These are phyloP conservation scores for Vannuccia rotundouncinata DNA, from an alignment of 2,888 invertebrate species.

Conservation along the genomic window DNA sequence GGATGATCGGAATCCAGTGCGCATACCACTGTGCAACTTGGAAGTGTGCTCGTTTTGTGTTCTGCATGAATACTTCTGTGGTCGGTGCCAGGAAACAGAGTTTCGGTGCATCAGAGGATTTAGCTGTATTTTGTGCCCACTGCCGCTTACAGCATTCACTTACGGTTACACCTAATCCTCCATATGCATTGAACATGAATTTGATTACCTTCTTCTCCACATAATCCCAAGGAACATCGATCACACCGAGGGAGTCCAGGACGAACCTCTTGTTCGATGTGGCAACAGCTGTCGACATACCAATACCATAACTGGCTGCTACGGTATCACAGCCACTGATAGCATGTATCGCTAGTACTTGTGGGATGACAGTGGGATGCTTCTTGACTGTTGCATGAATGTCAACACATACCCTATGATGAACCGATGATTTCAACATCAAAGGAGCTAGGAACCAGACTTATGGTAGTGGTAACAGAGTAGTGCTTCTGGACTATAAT, in stretches of 20 bases:
- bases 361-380: constrained; percentile 21
- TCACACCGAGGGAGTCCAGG: background rate
- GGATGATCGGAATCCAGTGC: constrained; percentile 6
- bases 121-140: constrained; percentile 5
- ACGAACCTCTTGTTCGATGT: constrained; percentile 14
- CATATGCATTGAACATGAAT: background rate
- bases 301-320: constrained; percentile 8
- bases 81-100: constrained; percentile 3
- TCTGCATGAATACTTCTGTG: constrained; percentile 8
- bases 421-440: constrained; percentile 38
- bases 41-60: constrained; percentile 17
- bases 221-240: background rate
- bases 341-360: background rate
- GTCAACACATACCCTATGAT: constrained; percentile 20
- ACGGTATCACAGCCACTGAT: background rate
- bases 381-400: constrained; percentile 29
- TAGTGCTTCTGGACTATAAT: too few relatives aligned
- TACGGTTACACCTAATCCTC: background rate
- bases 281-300: constrained; percentile 8
- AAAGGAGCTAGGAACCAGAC: constrained; percentile 12
- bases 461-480: constrained; percentile 34
- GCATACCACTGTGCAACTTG: constrained; percentile 12
- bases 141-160: background rate
- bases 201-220: background rate
- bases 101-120: constrained; percentile 1